phyloP scores from a whole-genome alignment of 2,113 vertebrate species.

The Opisthocomus hoazin region DNA sequence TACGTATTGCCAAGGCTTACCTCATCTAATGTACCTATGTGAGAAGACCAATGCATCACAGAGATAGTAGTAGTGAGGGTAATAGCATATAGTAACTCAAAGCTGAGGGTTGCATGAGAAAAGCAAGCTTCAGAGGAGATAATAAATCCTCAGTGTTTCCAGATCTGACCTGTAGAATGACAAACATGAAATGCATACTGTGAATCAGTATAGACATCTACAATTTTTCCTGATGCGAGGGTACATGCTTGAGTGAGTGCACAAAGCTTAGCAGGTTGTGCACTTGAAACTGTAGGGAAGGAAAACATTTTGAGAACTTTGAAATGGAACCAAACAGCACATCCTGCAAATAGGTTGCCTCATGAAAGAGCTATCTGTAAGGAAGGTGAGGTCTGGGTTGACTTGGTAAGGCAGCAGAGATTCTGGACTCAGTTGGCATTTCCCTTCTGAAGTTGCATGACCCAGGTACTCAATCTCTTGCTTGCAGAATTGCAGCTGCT shows the following conservation, averaged over 20 bases:
- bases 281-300: background rate
- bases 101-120: background rate
- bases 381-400: background rate
- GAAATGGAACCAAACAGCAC: background rate
- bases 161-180: background rate
- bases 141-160: background rate
- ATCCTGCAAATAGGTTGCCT: background rate
- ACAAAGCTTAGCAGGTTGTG: background rate
- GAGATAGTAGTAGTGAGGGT: background rate
- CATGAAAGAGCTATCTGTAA: background rate
- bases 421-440: background rate
- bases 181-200: background rate
- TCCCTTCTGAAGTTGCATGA: background rate
- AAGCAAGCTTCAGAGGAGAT: background rate
- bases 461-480: background rate
- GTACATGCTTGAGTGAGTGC: background rate
- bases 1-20: background rate
- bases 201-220: background rate
- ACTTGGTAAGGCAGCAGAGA: background rate
- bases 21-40: conserved; percentile 2
- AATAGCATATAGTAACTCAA: background rate
- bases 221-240: background rate
- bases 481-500: background rate
- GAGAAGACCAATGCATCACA: background rate
- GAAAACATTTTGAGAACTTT: background rate